A percentile compares a stretch with the other conserved stretches of the same genome.
These are phyloP conservation scores for Nothoprocta perdicaria DNA, from an alignment of 2,113 vertebrate genomes.

Conservation along the genomic window DNA sequence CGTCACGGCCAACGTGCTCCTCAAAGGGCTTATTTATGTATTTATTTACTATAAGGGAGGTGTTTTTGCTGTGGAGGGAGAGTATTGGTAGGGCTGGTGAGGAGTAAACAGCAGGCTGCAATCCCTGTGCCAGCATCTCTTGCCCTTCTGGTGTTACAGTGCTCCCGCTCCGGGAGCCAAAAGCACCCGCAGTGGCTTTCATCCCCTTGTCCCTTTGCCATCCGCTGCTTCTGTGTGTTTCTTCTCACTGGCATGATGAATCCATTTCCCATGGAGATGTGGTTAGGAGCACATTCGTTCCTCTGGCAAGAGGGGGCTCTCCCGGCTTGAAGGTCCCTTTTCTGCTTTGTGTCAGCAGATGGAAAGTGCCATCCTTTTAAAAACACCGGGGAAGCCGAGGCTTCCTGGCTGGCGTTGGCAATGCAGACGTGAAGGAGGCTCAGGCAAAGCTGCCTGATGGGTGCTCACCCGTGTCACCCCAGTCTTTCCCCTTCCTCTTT, in stretches of 20 bases:
- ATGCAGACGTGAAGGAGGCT: fast-evolving
- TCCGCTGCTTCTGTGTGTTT: neutral
- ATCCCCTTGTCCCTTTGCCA: neutral
- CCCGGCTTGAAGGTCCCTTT: neutral
- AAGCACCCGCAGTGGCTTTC: neutral
- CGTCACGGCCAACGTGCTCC: neutral
- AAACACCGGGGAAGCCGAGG: neutral
- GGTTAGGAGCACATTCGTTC: neutral
- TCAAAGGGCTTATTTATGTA: neutral
- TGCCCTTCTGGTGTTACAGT: neutral
- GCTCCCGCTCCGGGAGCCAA: neutral
- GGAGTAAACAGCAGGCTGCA: neutral
- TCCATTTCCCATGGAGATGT: conserved; percentile 6
- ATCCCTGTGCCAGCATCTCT: neutral
- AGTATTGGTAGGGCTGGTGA: neutral
- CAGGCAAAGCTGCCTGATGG: fast-evolving
- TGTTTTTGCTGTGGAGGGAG: neutral
- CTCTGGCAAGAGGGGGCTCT: neutral
- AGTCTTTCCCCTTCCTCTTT: neutral
- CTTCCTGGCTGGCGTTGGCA: fast-evolving
- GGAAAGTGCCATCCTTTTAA: neutral
- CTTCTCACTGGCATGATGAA: neutral
- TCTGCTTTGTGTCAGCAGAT: neutral
- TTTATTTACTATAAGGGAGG: neutral
- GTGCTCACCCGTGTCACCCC: neutral